A percentile compares a stretch with the other conserved stretches of the same genome.
phyloP scores from a whole-genome alignment of 2,113 vertebrate species.

The Xiphophorus hellerii region DNA sequence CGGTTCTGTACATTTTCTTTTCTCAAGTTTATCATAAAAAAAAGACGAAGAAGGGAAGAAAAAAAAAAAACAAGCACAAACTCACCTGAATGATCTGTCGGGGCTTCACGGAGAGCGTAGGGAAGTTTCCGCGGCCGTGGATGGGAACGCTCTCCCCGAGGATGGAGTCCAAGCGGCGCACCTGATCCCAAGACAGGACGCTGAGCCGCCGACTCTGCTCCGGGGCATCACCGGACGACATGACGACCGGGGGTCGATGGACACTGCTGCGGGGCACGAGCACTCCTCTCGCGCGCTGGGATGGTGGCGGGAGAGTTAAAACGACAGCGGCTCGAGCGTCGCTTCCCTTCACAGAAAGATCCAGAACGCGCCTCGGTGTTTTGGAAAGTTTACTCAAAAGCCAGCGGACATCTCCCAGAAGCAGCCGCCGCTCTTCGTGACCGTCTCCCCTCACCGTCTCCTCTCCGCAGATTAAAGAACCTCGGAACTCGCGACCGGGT shows the following conservation, averaged over 20 bases:
- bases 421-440: no score
- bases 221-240: conserved; percentile 73
- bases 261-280: background rate
- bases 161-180: conserved; percentile 90
- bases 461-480: conserved; percentile 22
- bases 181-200: conserved; percentile 90
- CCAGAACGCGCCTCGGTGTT: conserved; percentile 13
- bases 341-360: conserved; percentile 13
- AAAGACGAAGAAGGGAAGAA: no score
- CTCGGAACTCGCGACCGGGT: conserved; percentile 5
- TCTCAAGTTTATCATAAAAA: no score
- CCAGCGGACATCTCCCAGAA: conserved; percentile 39
- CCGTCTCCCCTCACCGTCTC: background rate
- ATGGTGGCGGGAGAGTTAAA: background rate
- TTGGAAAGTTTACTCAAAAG: background rate
- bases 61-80: no score
- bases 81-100: conserved; percentile 91
- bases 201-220: conserved; percentile 85
- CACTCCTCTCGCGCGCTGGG: background rate
- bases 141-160: conserved; percentile 91
- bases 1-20: no score
- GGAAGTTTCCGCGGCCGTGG: conserved; percentile 95
- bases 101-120: conserved; percentile 90
- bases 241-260: conserved; percentile 48
- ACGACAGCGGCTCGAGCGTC: background rate